Evolutionary conservation across 2,797 vertebrate species (phyloP).

Genomic region (Sphenodon punctatus): DNA sequence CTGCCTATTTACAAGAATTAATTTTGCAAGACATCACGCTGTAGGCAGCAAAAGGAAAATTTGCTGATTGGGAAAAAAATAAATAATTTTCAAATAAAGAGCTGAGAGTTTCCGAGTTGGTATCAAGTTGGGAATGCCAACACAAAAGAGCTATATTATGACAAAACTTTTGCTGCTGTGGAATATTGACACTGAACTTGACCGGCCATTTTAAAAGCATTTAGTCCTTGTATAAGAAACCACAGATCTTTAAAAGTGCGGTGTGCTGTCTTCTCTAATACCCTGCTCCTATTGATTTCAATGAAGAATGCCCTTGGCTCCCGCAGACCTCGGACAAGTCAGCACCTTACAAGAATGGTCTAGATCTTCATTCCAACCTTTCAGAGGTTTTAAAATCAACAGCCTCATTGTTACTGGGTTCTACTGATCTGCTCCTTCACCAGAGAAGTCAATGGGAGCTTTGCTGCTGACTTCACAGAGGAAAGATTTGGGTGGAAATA

Average conservation of each 20-base stretch:
- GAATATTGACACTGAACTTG: not conserved
- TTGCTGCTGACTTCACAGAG: not conserved
- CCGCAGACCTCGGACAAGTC: no score
- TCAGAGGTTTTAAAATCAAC: not conserved
- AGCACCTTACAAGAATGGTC: not conserved
- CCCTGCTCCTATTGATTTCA: not conserved
- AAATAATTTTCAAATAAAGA: not conserved
- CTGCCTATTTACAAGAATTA: not conserved
- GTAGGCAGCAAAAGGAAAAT: not conserved
- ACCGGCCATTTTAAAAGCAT: not conserved
- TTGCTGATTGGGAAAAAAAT: not conserved
- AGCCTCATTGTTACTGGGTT: not conserved
- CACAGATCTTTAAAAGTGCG: not conserved
- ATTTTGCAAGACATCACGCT: not conserved
- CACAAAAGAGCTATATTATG: not conserved
- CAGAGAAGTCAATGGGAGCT: not conserved
- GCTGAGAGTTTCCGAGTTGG: not conserved
- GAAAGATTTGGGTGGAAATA: not conserved
- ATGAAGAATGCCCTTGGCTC: no score
- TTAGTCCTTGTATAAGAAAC: not conserved
- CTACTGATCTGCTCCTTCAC: not conserved
- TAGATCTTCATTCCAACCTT: not conserved
- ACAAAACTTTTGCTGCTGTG: not conserved
- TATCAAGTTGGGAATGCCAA: not conserved
- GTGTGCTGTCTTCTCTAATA: no score